Conservation (phyloP, 2,113 vertebrate species). For the Urocolius indicus region DNA sequence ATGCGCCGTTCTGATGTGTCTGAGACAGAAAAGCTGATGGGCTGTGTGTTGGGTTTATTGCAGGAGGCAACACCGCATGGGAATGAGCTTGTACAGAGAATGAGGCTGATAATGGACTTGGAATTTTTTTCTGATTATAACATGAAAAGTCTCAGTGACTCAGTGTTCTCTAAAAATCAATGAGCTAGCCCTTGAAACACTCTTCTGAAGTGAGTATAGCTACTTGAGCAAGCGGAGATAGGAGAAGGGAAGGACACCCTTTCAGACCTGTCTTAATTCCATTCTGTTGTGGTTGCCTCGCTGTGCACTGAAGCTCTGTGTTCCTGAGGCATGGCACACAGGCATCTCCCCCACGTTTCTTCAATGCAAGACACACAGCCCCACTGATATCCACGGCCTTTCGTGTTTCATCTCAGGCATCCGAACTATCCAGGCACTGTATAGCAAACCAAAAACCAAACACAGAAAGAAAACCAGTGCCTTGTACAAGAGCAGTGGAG, state of each 20-base stretch:
- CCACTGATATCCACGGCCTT: neutral
- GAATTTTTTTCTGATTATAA: neutral
- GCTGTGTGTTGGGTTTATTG: accelerated
- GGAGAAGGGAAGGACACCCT: neutral
- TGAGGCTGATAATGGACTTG: neutral
- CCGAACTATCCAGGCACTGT: neutral
- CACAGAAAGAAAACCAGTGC: neutral
- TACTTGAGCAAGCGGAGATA: accelerated
- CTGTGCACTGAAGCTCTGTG: accelerated
- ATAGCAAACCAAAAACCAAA: neutral
- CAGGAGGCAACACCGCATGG: accelerated
- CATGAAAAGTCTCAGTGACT: neutral
- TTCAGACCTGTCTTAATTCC: accelerated
- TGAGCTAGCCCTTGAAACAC: neutral
- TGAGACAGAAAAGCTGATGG: accelerated
- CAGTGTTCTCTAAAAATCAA: neutral
- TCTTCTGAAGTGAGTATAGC: neutral
- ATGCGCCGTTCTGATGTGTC: accelerated
- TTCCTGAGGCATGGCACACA: neutral
- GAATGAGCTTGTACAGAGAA: accelerated
- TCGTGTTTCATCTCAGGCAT: accelerated
- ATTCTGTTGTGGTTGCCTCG: accelerated
- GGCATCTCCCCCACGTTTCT: accelerated
- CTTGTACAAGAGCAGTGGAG: neutral
- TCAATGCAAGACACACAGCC: neutral